Percentiles rank a stretch among this genome's conserved stretches.
phyloP scores from a whole-genome alignment of 2,888 invertebrate species.

The Teinopalpus imperialis region DNA sequence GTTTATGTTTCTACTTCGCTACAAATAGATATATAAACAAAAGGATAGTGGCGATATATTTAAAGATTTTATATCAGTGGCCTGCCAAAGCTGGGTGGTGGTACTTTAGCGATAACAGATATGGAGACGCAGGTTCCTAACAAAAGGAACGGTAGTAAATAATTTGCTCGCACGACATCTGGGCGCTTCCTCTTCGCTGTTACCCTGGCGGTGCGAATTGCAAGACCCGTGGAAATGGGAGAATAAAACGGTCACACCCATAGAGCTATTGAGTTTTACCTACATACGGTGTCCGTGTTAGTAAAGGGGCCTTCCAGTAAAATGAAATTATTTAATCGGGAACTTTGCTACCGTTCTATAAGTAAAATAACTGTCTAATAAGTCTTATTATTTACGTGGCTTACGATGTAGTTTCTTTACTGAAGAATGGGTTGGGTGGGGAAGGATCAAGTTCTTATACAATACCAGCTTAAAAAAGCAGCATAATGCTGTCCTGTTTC shows the following conservation, averaged over 20 bases:
- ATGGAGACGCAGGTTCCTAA: constrained; percentile 51
- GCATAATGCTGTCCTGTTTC: too few species aligned
- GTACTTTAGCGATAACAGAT: constrained; percentile 47
- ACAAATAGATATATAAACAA: too few species aligned
- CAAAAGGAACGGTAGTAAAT: constrained; percentile 74
- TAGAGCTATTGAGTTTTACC: constrained; percentile 53
- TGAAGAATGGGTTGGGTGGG: too few species aligned
- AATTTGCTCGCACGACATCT: constrained; percentile 76
- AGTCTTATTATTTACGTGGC: too few species aligned
- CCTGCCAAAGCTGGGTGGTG: constrained; percentile 33
- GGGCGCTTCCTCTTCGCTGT: constrained; percentile 75
- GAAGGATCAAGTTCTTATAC: too few species aligned
- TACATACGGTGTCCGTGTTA: constrained; percentile 11
- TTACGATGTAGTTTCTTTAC: too few species aligned
- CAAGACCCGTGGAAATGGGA: constrained; percentile 49
- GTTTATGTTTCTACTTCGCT: too few species aligned
- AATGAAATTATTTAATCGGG: neutral
- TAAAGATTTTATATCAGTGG: constrained; percentile 26
- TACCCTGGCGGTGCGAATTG: constrained; percentile 48
- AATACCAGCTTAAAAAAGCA: too few species aligned
- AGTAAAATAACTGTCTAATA: too few species aligned
- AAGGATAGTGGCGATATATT: neutral
- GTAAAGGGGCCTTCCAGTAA: neutral
- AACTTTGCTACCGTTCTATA: too few species aligned
- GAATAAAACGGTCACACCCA: constrained; percentile 71